Conservation (phyloP, 2,113 vertebrate species). For the Pelodiscus sinensis region DNA sequence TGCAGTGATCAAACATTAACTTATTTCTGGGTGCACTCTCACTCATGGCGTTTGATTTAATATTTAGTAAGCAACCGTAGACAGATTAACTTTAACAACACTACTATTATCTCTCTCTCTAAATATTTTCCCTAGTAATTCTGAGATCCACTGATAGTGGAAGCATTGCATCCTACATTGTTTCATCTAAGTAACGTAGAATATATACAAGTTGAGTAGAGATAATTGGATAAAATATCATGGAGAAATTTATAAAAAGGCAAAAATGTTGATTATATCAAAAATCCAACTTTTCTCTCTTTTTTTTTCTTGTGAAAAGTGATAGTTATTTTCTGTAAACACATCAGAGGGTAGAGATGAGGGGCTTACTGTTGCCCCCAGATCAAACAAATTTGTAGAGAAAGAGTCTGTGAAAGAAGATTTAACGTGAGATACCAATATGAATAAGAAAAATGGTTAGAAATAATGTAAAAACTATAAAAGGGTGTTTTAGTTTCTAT, state of each 20-base stretch:
- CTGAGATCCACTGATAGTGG: background rate
- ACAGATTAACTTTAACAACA: background rate
- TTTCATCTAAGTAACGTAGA: background rate
- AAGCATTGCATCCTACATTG: background rate
- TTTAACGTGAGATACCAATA: background rate
- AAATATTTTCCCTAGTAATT: background rate
- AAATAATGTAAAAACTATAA: background rate
- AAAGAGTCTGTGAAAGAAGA: background rate
- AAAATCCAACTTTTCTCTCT: background rate
- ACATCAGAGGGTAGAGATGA: background rate
- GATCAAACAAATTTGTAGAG: background rate
- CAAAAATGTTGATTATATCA: background rate
- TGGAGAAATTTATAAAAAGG: background rate
- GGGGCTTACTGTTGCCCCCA: accelerated
- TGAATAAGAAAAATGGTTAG: background rate
- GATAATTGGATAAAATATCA: background rate
- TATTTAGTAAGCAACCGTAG: background rate
- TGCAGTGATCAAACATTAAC: background rate
- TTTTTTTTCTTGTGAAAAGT: background rate
- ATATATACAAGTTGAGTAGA: background rate
- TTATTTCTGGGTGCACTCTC: background rate
- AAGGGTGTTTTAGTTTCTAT: background rate
- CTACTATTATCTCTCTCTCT: background rate
- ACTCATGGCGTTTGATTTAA: background rate
- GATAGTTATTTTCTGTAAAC: background rate